Evolutionary conservation across 2,888 invertebrate species (phyloP), one percentile per base, ranked within the genome.

Genomic region (Polymixis flavicincta): DNA sequence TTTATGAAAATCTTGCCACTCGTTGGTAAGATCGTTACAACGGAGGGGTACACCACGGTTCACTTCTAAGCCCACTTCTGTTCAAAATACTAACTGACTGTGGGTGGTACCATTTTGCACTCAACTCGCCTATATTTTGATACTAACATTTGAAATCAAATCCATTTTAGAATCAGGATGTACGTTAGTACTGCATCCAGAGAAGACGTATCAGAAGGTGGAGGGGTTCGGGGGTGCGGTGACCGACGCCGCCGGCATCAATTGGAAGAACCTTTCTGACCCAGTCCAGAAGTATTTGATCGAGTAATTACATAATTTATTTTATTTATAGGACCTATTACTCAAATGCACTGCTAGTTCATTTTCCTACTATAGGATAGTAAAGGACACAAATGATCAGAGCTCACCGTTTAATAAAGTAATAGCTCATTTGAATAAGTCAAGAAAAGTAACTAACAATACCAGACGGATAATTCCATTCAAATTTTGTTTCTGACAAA

Each of bases 171-270:
- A 32, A 22, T 50, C 68, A 37, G 74, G 28, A 59, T 78, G 71
- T 48, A 37, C 37, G 1, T 50, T 87, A 52, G 55, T 80, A 9
- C 59, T 87, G 42, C 57, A 84, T 67, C 80, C 84, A 19, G 79
- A 76, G 19, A 78, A 68, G 7, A 80, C 57, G 28, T 97, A 95
- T 88, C 99, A 99, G 92, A 96, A 90, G 7, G 97, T 99, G 22
- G 87, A 97, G 45, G 99, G 99, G 0, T 99, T 98, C 91, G 99
- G 99, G 0, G 98, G 98, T 6, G 98, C 98, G 0, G 98, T 98
- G 85, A 98, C 99, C 0, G 98, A 97, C 79, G 90, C 97, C 0
- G 96, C 97, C 0, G 98, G 97, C 1, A 97, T 98, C 54, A 98
- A 98, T 90, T 97, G 98, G 83, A 93, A 92, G 63, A 96, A 92